These are phyloP conservation scores for Oryzias javanicus DNA, from an alignment of 2,113 vertebrate species.

Conservation along the genomic window DNA sequence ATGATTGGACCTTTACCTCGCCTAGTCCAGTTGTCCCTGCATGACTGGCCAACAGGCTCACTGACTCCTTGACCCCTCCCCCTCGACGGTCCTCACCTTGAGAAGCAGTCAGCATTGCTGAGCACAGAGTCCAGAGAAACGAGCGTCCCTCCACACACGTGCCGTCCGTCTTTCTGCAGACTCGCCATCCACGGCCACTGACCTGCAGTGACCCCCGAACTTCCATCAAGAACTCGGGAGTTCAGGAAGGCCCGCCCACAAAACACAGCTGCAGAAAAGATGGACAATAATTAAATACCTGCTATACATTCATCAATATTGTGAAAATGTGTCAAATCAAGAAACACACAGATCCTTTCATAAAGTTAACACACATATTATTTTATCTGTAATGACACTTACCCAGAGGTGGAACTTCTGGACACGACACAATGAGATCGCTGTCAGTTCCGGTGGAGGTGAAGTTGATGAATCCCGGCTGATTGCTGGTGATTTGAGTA, in stretches of 20 bases:
- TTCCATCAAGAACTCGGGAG: conserved; percentile 5
- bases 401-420: background rate
- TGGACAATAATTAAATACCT: too few species aligned
- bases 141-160: conserved; percentile 77
- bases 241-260: conserved; percentile 53
- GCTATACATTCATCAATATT: too few species aligned
- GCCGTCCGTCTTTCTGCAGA: conserved; percentile 48
- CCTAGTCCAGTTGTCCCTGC: too few species aligned
- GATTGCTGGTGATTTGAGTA: background rate
- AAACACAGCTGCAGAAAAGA: conserved; percentile 48
- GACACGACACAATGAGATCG: conserved; percentile 43
- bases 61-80: too few species aligned
- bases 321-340: too few species aligned
- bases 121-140: conserved; percentile 70
- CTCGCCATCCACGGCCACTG: conserved; percentile 83
- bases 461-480: conserved; percentile 37
- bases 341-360: too few species aligned
- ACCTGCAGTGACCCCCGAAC: background rate
- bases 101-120: conserved; percentile 62
- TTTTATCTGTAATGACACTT: too few species aligned
- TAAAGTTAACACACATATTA: too few species aligned
- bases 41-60: too few species aligned
- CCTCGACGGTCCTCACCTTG: conserved; percentile 42
- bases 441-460: conserved; percentile 47
- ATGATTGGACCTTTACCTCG: too few species aligned